Evolutionary conservation across 2,888 invertebrate species (phyloP).

Genomic region (Bombylius discolor): DNA sequence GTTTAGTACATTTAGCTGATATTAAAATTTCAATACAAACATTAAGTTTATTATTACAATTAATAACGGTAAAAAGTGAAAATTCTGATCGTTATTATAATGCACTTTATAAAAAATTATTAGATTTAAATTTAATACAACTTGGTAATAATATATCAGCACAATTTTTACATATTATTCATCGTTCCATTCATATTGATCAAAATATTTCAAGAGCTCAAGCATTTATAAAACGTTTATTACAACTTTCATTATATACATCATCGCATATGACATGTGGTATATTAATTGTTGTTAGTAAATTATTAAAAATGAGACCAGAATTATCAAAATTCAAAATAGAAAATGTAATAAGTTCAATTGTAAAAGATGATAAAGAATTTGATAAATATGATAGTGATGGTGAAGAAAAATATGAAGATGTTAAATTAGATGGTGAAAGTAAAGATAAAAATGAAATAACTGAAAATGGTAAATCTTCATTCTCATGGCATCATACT

Average conservation of each 20-base stretch:
- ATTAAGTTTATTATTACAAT: constrained; percentile 30
- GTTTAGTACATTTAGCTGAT: constrained; percentile 65
- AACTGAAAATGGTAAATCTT: neutral
- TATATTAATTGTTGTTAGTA: constrained; percentile 48
- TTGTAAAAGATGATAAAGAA: constrained; percentile 17
- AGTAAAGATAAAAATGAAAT: constrained; percentile 13
- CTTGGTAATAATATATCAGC: constrained; percentile 48
- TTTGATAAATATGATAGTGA: constrained; percentile 31
- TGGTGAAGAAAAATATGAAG: constrained; percentile 29
- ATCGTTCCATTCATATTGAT: constrained; percentile 73
- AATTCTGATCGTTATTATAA: constrained; percentile 54
- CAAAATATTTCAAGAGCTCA: constrained; percentile 53
- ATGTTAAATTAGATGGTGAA: constrained; percentile 16
- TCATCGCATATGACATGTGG: constrained; percentile 71
- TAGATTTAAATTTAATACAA: constrained; percentile 56
- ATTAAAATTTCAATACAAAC: constrained; percentile 52
- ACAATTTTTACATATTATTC: constrained; percentile 74
- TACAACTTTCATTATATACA: constrained; percentile 56
- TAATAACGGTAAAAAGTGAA: constrained; percentile 26
- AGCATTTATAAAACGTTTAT: constrained; percentile 73
- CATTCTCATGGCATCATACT: constrained; percentile 29
- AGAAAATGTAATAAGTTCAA: constrained; percentile 21
- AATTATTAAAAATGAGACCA: constrained; percentile 54
- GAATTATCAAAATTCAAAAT: constrained; percentile 31
- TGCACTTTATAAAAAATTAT: constrained; percentile 76